Percentiles rank a stretch among this genome's conserved stretches.
phyloP scores from a whole-genome alignment of 2,888 invertebrate species.

The Heliconius erato region DNA sequence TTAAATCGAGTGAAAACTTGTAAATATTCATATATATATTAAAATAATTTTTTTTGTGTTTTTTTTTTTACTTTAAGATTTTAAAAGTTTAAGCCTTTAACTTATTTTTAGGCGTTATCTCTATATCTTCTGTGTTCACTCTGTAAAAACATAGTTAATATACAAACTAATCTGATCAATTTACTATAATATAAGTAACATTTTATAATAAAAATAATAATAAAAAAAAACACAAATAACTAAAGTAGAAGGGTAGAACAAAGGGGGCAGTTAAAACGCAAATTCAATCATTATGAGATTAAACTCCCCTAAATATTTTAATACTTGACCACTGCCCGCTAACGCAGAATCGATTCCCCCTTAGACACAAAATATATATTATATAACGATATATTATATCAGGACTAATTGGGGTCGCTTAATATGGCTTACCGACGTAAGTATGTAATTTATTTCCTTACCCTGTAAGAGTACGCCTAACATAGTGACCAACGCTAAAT shows the following conservation, averaged over 20 bases:
- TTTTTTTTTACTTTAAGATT: background rate
- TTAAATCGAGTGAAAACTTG: slow-evolving; percentile 28
- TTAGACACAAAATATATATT: slow-evolving; percentile 76
- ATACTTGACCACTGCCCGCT: slow-evolving; percentile 83
- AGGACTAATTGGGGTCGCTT: slow-evolving; percentile 85
- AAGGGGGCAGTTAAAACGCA: slow-evolving; percentile 73
- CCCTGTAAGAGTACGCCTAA: slow-evolving; percentile 63
- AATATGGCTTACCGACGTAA: slow-evolving; percentile 85
- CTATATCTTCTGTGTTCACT: accelerated
- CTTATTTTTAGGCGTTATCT: background rate
- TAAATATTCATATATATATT: background rate
- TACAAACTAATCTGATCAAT: background rate
- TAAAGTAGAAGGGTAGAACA: background rate
- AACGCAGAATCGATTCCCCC: slow-evolving; percentile 80
- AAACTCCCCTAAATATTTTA: slow-evolving; percentile 83
- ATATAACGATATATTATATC: slow-evolving; percentile 80
- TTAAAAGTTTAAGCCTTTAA: background rate
- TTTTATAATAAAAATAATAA: background rate
- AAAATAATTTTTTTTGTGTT: background rate
- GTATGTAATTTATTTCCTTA: slow-evolving; percentile 83
- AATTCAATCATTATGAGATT: slow-evolving; percentile 85
- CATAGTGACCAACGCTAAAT: slow-evolving; percentile 50
- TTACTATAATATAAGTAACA: background rate
- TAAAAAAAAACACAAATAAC: background rate
- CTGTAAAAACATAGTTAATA: background rate